These are phyloP conservation scores for Harpagus bidentatus DNA, from an alignment of 2,113 vertebrate genomes.

Conservation along the genomic window DNA sequence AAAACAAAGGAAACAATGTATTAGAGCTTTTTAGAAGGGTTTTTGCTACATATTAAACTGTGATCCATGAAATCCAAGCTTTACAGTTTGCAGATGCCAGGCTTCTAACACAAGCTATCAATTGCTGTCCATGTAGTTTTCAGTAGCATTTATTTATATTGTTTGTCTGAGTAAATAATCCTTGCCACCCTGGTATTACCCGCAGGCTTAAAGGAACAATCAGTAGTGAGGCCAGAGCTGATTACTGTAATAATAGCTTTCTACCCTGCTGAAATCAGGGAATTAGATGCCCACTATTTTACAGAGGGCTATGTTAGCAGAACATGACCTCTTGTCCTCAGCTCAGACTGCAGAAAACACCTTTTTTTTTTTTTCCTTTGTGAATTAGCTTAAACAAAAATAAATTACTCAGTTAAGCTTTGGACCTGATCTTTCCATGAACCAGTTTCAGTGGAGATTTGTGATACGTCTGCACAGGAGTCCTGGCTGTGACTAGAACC, in stretches of 20 bases:
- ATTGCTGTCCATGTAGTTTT: not conserved
- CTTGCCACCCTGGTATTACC: not conserved
- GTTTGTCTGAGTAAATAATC: not conserved
- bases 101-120: not conserved
- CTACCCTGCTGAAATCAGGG: not conserved
- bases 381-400: not conserved
- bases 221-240: not conserved
- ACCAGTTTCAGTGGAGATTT: not conserved
- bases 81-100: not conserved
- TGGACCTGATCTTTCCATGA: not conserved
- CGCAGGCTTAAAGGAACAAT: not conserved
- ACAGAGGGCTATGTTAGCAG: not conserved
- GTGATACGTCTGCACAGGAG: too few relatives aligned
- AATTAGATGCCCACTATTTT: not conserved
- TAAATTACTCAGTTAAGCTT: not conserved
- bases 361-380: not conserved
- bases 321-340: not conserved
- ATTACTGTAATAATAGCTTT: not conserved
- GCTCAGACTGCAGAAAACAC: not conserved
- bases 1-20: not conserved
- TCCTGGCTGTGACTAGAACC: not conserved
- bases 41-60: not conserved
- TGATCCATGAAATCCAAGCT: conserved; percentile 9
- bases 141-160: not conserved
- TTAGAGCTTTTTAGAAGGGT: not conserved